Percentiles rank a stretch among this genome's conserved stretches.
Evolutionary conservation across 2,113 vertebrate species (phyloP).

Genomic region (Calypte anna): DNA sequence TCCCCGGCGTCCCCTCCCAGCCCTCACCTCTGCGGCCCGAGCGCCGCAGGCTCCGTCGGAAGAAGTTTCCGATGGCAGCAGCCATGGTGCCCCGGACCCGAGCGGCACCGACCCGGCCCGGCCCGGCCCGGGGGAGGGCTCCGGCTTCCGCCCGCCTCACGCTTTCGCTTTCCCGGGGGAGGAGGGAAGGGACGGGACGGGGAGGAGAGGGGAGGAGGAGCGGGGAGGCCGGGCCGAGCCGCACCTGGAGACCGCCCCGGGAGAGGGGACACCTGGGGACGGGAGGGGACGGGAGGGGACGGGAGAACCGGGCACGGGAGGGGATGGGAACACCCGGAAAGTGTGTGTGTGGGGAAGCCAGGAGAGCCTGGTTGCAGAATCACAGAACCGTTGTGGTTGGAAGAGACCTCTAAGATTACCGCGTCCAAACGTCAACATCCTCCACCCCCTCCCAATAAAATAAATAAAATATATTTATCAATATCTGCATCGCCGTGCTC

Average conservation of each 20-base stretch:
- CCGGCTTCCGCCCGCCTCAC: neutral
- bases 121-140: neutral
- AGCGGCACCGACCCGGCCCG: neutral
- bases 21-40: neutral
- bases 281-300: too few species aligned
- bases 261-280: neutral
- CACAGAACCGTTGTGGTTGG: too few species aligned
- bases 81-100: constrained; percentile 42
- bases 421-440: too few species aligned
- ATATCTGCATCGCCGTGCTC: too few species aligned
- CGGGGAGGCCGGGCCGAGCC: neutral
- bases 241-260: neutral
- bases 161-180: constrained; percentile 36
- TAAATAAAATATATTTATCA: too few species aligned
- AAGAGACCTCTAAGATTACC: too few species aligned
- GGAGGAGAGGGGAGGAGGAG: neutral
- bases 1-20: neutral
- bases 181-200: neutral
- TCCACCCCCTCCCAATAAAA: too few species aligned
- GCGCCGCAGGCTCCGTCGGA: constrained; percentile 69
- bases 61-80: constrained; percentile 33
- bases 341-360: too few species aligned
- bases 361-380: too few species aligned
- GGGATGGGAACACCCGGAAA: neutral
- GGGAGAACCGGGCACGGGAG: neutral